Conservation (phyloP, 2,888 invertebrate genomes). For the Phragmatobia fuliginosa region DNA sequence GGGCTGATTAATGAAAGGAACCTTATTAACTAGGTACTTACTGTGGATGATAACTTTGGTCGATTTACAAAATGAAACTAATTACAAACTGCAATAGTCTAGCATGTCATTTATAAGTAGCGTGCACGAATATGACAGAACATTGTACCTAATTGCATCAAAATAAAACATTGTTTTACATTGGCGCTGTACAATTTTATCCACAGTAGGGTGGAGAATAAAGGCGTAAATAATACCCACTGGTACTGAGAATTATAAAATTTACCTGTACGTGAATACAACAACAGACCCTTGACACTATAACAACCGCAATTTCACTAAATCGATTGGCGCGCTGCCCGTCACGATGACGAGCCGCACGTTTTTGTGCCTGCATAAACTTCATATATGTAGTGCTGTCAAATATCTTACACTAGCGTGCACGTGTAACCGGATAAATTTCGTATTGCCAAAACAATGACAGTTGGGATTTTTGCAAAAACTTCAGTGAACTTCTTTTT, state of each 20-base stretch:
- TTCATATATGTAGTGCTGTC: constrained; percentile 4
- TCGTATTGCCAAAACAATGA: background rate
- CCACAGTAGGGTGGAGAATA: background rate
- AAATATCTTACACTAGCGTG: constrained; percentile 5
- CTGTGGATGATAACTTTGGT: background rate
- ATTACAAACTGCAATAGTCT: background rate
- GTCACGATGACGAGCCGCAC: constrained; percentile 28
- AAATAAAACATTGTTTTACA: background rate
- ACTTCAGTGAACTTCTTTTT: too few species aligned
- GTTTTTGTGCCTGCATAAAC: constrained; percentile 20
- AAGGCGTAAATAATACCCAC: background rate
- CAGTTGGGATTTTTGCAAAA: background rate
- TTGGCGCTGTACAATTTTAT: background rate
- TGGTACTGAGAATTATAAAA: background rate
- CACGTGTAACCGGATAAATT: background rate
- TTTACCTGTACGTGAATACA: constrained; percentile 22
- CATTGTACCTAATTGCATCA: background rate
- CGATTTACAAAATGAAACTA: background rate
- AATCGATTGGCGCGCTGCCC: constrained; percentile 72
- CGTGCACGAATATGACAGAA: background rate
- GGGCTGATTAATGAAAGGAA: too few species aligned
- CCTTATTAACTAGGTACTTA: too few species aligned
- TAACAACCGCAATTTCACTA: constrained; percentile 53
- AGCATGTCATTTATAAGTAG: background rate
- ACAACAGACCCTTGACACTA: constrained; percentile 56